These are phyloP conservation scores for Phataginus tetradactyla DNA, from an alignment of 2,797 vertebrate genomes.

Conservation along the genomic window DNA sequence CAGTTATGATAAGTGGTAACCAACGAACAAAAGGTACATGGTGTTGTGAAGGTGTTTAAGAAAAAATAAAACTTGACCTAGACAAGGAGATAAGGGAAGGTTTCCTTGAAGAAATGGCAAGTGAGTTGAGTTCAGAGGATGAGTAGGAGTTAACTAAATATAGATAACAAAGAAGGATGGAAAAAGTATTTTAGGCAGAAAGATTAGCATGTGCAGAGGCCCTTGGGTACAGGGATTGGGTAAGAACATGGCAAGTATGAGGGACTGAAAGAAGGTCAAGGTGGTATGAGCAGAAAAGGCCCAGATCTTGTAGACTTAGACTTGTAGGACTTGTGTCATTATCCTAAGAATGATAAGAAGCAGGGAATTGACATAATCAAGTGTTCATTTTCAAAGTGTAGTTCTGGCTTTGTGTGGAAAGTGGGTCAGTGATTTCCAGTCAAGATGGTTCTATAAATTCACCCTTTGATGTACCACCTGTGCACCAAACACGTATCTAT, in stretches of 20 bases:
- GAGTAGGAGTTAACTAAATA: not conserved
- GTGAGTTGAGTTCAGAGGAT: slow-evolving; percentile 14
- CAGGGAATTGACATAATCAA: not conserved
- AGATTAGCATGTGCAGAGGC: not conserved
- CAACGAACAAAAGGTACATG: not conserved
- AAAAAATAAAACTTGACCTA: not conserved
- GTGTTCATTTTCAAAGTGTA: slow-evolving; percentile 5
- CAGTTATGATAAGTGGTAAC: not conserved
- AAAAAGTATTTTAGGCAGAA: not conserved
- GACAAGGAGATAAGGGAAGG: not conserved
- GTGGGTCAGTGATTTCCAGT: not conserved
- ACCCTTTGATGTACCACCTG: not conserved
- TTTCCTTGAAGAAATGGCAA: not conserved
- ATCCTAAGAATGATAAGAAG: not conserved
- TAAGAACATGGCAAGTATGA: not conserved
- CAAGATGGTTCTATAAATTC: not conserved
- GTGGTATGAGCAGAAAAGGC: not conserved
- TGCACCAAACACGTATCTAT: not conserved
- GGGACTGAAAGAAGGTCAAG: not conserved
- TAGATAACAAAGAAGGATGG: not conserved
- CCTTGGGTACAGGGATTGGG: too few relatives aligned
- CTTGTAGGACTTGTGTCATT: not conserved
- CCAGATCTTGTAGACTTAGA: not conserved
- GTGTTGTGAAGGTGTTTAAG: not conserved
- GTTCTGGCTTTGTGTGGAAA: not conserved